Evolutionary conservation across 2,113 vertebrate genomes (phyloP).

Genomic region (Accipiter virgatus): DNA sequence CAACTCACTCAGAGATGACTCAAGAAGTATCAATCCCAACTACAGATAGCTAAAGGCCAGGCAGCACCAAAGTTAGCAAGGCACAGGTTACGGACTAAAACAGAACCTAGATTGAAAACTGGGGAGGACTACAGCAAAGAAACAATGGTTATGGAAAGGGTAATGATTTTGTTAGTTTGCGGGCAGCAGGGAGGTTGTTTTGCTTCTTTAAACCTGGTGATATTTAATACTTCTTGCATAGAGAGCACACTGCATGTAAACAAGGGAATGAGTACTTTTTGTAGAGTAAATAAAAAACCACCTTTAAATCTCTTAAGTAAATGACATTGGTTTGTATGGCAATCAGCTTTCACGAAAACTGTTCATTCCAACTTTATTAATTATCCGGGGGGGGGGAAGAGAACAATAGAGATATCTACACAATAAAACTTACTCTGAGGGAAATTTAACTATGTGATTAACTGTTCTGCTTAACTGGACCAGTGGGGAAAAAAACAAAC

Average conservation of each 20-base stretch:
- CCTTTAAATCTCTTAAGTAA: neutral
- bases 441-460: neutral
- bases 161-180: neutral
- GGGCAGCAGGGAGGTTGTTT: fast-evolving
- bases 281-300: neutral
- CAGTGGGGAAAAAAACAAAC: too few species aligned
- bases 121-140: neutral
- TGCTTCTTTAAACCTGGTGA: neutral
- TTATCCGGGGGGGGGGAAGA: neutral
- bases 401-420: neutral
- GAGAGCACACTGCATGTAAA: neutral
- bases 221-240: neutral
- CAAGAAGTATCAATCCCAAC: neutral
- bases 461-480: neutral
- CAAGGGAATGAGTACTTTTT: neutral
- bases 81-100: neutral
- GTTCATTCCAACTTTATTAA: neutral
- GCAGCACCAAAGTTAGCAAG: neutral
- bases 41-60: neutral
- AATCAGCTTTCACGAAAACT: neutral
- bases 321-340: neutral
- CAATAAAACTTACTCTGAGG: neutral
- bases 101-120: neutral
- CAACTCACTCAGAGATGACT: neutral
- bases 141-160: neutral